Evolutionary conservation across 2,888 invertebrate species (phyloP).

Genomic region (Ormyrus pomaceus): DNA sequence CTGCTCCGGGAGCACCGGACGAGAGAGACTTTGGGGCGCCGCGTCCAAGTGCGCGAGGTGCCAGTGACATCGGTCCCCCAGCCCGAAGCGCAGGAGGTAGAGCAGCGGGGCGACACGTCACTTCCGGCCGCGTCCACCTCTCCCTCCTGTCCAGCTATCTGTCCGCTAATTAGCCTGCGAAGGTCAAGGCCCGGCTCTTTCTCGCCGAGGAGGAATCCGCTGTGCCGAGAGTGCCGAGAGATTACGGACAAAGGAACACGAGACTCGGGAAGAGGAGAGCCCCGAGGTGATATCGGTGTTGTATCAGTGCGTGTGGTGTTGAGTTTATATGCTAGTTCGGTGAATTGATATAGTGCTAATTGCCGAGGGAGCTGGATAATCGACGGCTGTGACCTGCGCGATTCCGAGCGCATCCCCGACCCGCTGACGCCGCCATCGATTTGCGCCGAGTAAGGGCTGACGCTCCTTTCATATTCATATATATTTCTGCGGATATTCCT

Average conservation of each 20-base stretch:
- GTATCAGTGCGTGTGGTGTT: too few relatives aligned
- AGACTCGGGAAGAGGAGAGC: neutral
- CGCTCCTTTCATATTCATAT: constrained; percentile 46
- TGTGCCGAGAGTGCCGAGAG: neutral
- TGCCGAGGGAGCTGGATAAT: constrained; percentile 59
- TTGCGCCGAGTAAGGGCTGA: constrained; percentile 49
- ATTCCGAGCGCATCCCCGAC: constrained; percentile 52
- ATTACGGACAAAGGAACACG: neutral
- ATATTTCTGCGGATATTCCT: constrained; percentile 1
- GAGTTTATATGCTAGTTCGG: too few relatives aligned
- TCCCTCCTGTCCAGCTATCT: neutral
- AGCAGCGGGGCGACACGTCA: constrained; percentile 24
- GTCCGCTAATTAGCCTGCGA: too few relatives aligned
- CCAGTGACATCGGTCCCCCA: too few relatives aligned
- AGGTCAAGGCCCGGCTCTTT: too few relatives aligned
- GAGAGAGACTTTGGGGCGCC: neutral
- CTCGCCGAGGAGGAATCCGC: too few relatives aligned
- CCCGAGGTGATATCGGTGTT: too few relatives aligned
- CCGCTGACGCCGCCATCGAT: constrained; percentile 50
- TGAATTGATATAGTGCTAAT: too few relatives aligned
- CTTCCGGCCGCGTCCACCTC: constrained; percentile 28
- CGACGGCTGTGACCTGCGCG: constrained; percentile 60
- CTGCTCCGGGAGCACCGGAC: too few relatives aligned
- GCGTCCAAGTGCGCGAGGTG: neutral
- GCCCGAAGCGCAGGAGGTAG: neutral